phyloP scores from a whole-genome alignment of 2,888 invertebrate species.

The Pelosia muscerda region DNA sequence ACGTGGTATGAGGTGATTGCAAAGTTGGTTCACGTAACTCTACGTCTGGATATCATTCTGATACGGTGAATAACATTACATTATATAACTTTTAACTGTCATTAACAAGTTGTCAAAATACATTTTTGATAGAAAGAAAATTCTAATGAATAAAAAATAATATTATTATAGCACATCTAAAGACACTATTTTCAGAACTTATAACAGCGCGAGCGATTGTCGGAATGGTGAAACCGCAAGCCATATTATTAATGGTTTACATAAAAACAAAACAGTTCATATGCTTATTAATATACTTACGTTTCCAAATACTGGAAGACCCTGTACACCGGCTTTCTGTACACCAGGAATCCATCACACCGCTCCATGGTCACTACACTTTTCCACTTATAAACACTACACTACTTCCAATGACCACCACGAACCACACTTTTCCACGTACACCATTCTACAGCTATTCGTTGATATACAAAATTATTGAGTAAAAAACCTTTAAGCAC shows the following conservation, averaged over 20 bases:
- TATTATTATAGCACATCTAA: too few relatives aligned
- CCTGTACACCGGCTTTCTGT: constrained; percentile 93
- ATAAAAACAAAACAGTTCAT: not conserved
- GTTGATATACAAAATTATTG: constrained; percentile 39
- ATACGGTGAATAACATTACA: not conserved
- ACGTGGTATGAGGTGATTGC: constrained; percentile 1
- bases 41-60: not conserved
- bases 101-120: too few relatives aligned
- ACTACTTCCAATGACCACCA: constrained; percentile 58
- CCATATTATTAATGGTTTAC: not conserved
- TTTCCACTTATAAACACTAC: constrained; percentile 51
- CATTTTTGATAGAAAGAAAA: too few relatives aligned
- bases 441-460: constrained; percentile 43
- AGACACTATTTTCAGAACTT: too few relatives aligned
- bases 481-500: constrained; percentile 46
- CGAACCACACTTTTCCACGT: constrained; percentile 34
- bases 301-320: constrained; percentile 94
- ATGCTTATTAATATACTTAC: constrained; percentile 85
- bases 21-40: not conserved
- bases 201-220: too few relatives aligned
- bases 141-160: too few relatives aligned
- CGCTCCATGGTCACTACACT: constrained; percentile 88
- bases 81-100: not conserved
- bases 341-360: constrained; percentile 92
- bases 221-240: too few relatives aligned